A percentile compares a stretch with the other conserved stretches of the same genome.
These are phyloP conservation scores for Mechanitis messenoides DNA, from an alignment of 2,888 invertebrate genomes.

Conservation along the genomic window DNA sequence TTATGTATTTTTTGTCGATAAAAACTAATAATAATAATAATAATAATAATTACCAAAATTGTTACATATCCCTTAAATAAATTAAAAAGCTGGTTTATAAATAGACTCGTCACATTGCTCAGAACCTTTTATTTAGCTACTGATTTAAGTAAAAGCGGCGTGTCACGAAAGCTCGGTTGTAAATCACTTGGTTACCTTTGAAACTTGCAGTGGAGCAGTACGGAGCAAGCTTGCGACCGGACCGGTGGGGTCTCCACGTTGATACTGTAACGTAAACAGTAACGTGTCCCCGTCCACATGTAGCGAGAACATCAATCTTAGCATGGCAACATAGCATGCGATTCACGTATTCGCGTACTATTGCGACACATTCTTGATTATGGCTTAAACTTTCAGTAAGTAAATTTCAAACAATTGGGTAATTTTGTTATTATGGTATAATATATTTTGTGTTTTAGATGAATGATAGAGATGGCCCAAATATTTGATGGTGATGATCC, in stretches of 20 bases:
- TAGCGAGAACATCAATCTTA: conserved; percentile 27
- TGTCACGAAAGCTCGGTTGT: conserved; percentile 58
- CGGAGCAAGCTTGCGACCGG: too few relatives aligned
- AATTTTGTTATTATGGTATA: not conserved
- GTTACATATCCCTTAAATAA: too few relatives aligned
- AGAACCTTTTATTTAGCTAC: conserved; percentile 25
- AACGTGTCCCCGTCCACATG: conserved; percentile 39
- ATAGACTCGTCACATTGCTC: conserved; percentile 23
- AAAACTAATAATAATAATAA: too few relatives aligned
- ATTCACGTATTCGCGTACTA: conserved; percentile 20
- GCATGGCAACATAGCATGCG: conserved; percentile 24
- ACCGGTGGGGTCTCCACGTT: conserved; percentile 11
- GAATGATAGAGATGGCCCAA: conserved; percentile 49
- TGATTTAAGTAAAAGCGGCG: conserved; percentile 33
- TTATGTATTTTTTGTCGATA: too few relatives aligned
- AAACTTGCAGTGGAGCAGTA: conserved; percentile 28
- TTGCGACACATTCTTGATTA: conserved; percentile 8
- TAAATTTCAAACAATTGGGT: conserved; percentile 3
- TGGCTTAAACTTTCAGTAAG: conserved; percentile 14
- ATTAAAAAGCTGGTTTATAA: conserved; percentile 11
- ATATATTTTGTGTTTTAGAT: not conserved
- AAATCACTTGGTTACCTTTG: conserved; percentile 58
- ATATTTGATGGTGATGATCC: conserved; percentile 78
- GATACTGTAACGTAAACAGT: conserved; percentile 26
- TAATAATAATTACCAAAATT: too few relatives aligned